Percentiles rank a stretch among this genome's conserved stretches.
phyloP scores from a whole-genome alignment of 2,888 invertebrate species.

The Acleris cristana region DNA sequence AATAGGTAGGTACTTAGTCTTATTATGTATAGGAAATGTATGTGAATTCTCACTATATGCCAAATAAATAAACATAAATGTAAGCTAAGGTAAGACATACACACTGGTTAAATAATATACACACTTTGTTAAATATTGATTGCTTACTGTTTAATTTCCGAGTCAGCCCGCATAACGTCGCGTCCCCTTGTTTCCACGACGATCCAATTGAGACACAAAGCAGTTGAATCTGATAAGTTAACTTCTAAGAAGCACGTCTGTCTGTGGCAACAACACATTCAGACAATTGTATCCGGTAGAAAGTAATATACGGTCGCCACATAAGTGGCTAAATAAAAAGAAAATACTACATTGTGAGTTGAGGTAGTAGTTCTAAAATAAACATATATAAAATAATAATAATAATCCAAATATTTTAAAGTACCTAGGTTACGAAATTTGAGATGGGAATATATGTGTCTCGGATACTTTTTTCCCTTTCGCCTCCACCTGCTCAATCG shows the following conservation, averaged over 20 bases:
- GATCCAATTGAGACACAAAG: slow-evolving; percentile 3
- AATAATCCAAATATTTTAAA: too few relatives aligned
- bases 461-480: slow-evolving; percentile 26
- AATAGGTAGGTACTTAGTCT: neutral
- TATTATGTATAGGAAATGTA: neutral
- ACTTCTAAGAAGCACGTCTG: neutral
- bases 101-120: neutral
- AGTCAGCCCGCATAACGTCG: neutral
- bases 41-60: slow-evolving; percentile 43
- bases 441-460: slow-evolving; percentile 13
- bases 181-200: neutral
- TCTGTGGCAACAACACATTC: neutral
- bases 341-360: too few relatives aligned
- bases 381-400: too few relatives aligned
- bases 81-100: neutral
- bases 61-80: slow-evolving; percentile 19
- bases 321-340: too few relatives aligned
- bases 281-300: neutral
- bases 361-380: too few relatives aligned
- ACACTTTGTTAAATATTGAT: too few relatives aligned
- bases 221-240: slow-evolving; percentile 3
- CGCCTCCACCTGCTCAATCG: slow-evolving; percentile 65
- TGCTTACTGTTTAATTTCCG: neutral
- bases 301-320: neutral
- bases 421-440: neutral